Base-by-base conservation (phyloP, 1,140 invertebrate genomes). In the Neoseiulus cucumeris region DNA sequence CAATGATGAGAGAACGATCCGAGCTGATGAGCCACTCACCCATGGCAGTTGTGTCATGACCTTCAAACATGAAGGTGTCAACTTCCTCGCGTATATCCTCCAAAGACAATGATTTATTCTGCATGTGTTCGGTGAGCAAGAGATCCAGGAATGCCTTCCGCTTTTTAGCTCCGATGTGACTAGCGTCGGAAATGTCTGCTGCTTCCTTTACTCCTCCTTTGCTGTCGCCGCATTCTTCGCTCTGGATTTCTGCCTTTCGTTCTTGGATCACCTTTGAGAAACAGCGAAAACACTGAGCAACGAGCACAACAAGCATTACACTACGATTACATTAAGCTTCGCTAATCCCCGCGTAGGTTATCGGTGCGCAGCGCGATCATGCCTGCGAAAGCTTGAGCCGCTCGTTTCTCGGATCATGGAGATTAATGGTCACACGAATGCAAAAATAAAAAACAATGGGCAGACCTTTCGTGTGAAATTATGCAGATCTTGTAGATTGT, bases 31-130 rank as follows among this genome's bases (percentile, higher is more conserved):
- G n/a, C n/a, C n/a, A n/a, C 22, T 17, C 33, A 59, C 51, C 51
- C 51, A 59, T 68, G 14, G 70, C 65, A 1, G 71, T 72, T 9
- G 71, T 72, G 64, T 72, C 71, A 64, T 72, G 71, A 14, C 71
- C 69, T 51, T 70, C 69, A 74, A 82, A 82, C 79, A 82, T 87
- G 70, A 90, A 89, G 5, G 87, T 89, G 70, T 88, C 86, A 18
- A 88, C 86, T 78, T 89, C 87, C 73, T 89, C 86, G 55, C 84
- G 77, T 45, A 89, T 85, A 71, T 85, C 82, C 59, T 81, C 78
- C 12, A 87, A 74, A 6, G 76, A 73, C 12, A 76, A 74, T 6
- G 79, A 82, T 64, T 80, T 76, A 44, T 71, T 69, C 39, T 72
- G 72, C 25, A 67, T 44, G 20, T 70, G 87, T 29, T 70, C 25